phyloP scores from a whole-genome alignment of 2,113 vertebrate genomes.

The Semnornis frantzii region DNA sequence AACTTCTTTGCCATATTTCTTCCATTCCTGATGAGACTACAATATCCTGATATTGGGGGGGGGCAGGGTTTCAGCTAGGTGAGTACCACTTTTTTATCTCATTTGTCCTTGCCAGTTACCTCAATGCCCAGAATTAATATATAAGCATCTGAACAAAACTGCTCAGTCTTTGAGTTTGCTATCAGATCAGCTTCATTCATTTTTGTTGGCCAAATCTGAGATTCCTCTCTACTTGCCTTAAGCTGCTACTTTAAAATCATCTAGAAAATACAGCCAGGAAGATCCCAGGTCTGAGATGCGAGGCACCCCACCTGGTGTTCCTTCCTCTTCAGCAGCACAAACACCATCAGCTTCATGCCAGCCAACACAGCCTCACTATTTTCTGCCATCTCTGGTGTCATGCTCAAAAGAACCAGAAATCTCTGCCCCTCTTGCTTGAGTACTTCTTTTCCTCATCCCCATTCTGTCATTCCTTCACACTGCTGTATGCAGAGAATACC shows the following conservation, averaged over 20 bases:
- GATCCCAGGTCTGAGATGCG: background rate
- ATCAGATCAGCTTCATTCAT: background rate
- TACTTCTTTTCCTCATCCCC: background rate
- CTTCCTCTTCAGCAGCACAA: background rate
- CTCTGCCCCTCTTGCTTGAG: background rate
- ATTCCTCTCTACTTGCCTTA: background rate
- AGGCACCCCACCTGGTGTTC: background rate
- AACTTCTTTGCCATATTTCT: background rate
- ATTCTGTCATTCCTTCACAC: background rate
- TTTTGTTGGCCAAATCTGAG: background rate
- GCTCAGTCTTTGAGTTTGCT: background rate
- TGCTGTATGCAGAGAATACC: background rate
- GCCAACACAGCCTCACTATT: background rate
- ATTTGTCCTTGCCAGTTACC: background rate
- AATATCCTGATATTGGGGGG: background rate
- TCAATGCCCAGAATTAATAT: background rate
- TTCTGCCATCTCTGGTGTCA: background rate
- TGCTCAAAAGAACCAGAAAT: background rate
- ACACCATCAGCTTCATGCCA: background rate
- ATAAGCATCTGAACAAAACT: background rate
- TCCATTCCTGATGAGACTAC: background rate
- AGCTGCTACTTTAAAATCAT: background rate
- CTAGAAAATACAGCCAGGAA: background rate
- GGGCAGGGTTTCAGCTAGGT: background rate
- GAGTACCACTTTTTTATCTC: background rate